Evolutionary conservation across 2,113 vertebrate genomes (phyloP).

Genomic region (Nesospiza acunhae): DNA sequence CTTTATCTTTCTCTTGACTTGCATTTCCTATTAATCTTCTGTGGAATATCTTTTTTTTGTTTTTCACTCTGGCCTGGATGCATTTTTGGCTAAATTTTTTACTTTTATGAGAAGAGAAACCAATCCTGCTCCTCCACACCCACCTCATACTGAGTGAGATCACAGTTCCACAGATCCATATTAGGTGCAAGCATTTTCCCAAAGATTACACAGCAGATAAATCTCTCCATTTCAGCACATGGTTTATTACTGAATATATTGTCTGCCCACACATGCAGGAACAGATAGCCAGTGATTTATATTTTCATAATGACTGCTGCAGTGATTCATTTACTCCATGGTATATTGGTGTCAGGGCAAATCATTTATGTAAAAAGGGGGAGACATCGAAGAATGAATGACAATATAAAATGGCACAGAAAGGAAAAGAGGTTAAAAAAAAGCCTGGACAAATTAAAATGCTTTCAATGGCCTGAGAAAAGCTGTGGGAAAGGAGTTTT

Average conservation of each 20-base stretch:
- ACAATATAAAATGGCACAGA: not conserved
- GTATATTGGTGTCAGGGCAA: constrained; percentile 43
- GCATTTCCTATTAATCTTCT: not conserved
- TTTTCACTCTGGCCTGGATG: not conserved
- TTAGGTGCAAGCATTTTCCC: constrained; percentile 15
- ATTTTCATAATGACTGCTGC: constrained; percentile 58
- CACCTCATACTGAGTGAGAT: not conserved
- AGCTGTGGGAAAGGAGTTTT: not conserved
- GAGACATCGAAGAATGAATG: not conserved
- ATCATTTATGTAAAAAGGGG: constrained; percentile 32
- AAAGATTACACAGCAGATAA: constrained; percentile 48
- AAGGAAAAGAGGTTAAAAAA: not conserved
- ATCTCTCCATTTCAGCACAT: constrained; percentile 36
- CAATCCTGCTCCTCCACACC: not conserved
- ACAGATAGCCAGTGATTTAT: constrained; percentile 64
- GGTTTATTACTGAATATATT: constrained; percentile 40
- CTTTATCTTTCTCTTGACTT: not conserved
- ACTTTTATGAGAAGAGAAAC: not conserved
- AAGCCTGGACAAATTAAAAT: not conserved
- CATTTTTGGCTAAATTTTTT: not conserved
- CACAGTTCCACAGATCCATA: constrained; percentile 4
- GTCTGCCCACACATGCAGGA: constrained; percentile 52
- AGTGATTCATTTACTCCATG: constrained; percentile 56
- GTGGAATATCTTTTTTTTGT: not conserved
- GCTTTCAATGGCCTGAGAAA: not conserved